phyloP scores from a whole-genome alignment of 2,888 invertebrate species.

The Drosophila gaucha region DNA sequence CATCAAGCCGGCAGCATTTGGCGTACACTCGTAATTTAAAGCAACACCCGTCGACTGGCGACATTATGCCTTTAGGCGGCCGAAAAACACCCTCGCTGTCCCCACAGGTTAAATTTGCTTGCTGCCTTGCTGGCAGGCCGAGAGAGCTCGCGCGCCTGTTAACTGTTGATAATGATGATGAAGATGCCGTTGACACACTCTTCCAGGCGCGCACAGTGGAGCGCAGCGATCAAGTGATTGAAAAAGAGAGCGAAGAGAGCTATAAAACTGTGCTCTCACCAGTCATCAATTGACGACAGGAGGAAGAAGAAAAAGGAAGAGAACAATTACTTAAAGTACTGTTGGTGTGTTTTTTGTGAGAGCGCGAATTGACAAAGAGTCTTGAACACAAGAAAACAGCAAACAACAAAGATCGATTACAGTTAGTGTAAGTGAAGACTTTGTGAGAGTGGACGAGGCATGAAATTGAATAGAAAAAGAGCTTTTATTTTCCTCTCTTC shows the following conservation, averaged over 20 bases:
- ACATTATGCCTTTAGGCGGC: slow-evolving; percentile 38
- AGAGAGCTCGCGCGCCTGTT: slow-evolving; percentile 39
- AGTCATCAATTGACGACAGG: no score
- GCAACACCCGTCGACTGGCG: slow-evolving; percentile 55
- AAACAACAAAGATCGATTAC: slow-evolving; percentile 7
- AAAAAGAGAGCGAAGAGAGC: no score
- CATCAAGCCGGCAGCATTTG: slow-evolving; percentile 20
- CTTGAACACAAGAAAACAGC: neutral
- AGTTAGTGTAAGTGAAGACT: neutral
- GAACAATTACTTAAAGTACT: neutral
- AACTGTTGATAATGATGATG: slow-evolving; percentile 73
- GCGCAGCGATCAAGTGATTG: neutral
- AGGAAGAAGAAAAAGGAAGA: neutral
- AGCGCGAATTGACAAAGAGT: no score
- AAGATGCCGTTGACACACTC: slow-evolving; percentile 51
- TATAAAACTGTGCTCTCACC: no score
- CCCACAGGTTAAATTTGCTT: slow-evolving; percentile 36
- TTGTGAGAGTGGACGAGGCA: neutral
- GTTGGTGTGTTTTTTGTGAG: no score
- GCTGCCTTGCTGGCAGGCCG: neutral
- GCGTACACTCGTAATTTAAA: slow-evolving; percentile 46
- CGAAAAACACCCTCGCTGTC: slow-evolving; percentile 7
- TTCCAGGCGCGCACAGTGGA: slow-evolving; percentile 28
- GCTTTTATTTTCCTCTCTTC: neutral
- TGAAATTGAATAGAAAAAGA: slow-evolving; percentile 5